These are phyloP conservation scores for Esox masquinongy DNA, from an alignment of 2,797 vertebrate species.

Conservation along the genomic window DNA sequence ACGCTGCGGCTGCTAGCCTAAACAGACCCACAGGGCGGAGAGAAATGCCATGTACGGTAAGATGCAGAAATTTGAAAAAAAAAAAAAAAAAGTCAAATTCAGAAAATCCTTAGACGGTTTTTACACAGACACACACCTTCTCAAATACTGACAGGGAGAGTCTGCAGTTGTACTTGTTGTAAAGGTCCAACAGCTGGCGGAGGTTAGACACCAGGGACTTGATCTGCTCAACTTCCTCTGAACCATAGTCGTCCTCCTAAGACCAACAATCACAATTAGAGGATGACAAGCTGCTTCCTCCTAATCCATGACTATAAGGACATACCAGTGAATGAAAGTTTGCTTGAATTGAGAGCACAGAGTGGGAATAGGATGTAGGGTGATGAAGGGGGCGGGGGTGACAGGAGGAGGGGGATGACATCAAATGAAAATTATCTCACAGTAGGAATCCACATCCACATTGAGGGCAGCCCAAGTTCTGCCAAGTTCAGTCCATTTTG, in stretches of 20 bases:
- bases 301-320: not conserved
- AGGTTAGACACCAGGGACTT: conserved; percentile 82
- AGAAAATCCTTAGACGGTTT: not conserved
- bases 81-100: not conserved
- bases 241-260: conserved; percentile 77
- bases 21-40: conserved; percentile 19
- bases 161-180: conserved; percentile 87
- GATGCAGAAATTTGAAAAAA: not conserved
- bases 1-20: conserved; percentile 87
- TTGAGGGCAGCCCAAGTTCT: conserved; percentile 78
- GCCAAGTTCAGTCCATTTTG: conserved; percentile 91
- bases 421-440: conserved; percentile 64
- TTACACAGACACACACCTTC: conserved; percentile 74
- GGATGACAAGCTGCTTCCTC: not conserved
- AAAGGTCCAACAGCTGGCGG: conserved; percentile 81
- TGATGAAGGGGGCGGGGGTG: not conserved
- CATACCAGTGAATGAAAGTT: not conserved
- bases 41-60: not conserved
- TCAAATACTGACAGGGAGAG: conserved; percentile 91
- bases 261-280: not conserved
- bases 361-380: too few relatives aligned
- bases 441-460: conserved; percentile 80
- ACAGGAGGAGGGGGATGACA: not conserved
- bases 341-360: not conserved
- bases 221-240: conserved; percentile 81